Evolutionary conservation across 2,797 vertebrate genomes (phyloP), one percentile per base, ranked within the genome.

Genomic region (Acanthis flammea): DNA sequence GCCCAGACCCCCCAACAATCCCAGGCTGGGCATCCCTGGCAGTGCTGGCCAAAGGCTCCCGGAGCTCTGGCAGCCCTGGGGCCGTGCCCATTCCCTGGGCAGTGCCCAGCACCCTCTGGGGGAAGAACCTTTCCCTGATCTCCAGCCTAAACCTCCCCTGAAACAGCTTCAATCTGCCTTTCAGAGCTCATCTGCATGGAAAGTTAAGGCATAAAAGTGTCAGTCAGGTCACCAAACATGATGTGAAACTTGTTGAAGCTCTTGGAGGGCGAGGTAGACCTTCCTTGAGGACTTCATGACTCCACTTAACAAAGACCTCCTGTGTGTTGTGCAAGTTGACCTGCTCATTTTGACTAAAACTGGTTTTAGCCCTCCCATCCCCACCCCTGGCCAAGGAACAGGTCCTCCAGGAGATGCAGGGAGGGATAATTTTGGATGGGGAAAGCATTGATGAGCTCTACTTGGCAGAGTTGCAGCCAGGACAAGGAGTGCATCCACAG

Each of bases 381-480:
- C 54, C 42, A 84, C 8, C 45, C 72, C 39, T 79, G 42, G 61
- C 58, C 17, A 37, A 77, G 68, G 39, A 90, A 74, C 42, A 90
- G 61, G 42, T 86, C 89, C 50, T 83, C 61, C 75, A 94, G 70
- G 67, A 91, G 85, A 71, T 8, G 17, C 4, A 19, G 23, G 13
- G 24, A 54, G 65, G 53, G 31, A n/a, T 86, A 47, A 65, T 90
- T 94, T 83, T 30, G 63, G 78, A 95, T 83, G 65, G 61, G 75
- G 71, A 93, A 92, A 87, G 67, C 71, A 60, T 3, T 28, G 77
- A 82, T 88, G 66, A 94, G 53, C 67, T 92, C 23, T 15, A 35
- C n/a, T 39, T 57, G 57, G 53, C 63, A 84, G 30, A 54, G n/a
- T 35, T 54, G 30, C 27, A 85, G 71, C 10, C 53, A 70, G 51